phyloP scores from a whole-genome alignment of 2,888 invertebrate genomes.

The Deilephila porcellus region DNA sequence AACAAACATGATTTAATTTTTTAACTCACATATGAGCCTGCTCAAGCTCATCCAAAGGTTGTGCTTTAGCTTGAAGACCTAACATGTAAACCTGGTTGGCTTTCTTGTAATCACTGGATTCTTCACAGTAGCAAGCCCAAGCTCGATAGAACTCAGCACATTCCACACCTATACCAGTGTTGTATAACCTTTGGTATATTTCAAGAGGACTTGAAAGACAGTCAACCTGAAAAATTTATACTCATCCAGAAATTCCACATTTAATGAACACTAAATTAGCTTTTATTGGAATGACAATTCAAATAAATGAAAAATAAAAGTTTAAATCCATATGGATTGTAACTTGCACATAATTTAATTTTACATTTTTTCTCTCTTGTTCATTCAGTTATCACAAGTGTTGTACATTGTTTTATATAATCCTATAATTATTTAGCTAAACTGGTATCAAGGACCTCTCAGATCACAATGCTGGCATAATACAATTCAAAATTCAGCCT shows the following conservation, averaged over 20 bases:
- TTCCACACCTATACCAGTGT: conserved; percentile 91
- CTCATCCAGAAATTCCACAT: neutral
- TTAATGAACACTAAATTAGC: neutral
- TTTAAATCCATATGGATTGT: neutral
- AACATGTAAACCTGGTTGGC: conserved; percentile 92
- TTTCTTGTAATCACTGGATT: conserved; percentile 90
- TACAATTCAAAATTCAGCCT: too few relatives aligned
- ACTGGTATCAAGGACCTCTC: too few relatives aligned
- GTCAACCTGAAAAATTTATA: conserved; percentile 87
- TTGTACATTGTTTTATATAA: too few relatives aligned
- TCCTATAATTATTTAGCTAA: too few relatives aligned
- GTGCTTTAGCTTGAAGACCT: conserved; percentile 90
- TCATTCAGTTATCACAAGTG: too few relatives aligned
- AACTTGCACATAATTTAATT: too few relatives aligned
- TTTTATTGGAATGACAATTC: too few relatives aligned
- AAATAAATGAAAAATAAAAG: neutral
- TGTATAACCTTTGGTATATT: conserved; percentile 92
- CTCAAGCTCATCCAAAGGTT: conserved; percentile 91
- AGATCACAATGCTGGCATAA: too few relatives aligned
- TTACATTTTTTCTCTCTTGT: too few relatives aligned
- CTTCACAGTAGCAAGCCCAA: conserved; percentile 95
- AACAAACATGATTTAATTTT: neutral
- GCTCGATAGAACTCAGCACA: conserved; percentile 94
- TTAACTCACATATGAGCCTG: conserved; percentile 89
- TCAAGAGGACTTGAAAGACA: conserved; percentile 90